phyloP scores from a whole-genome alignment of 1,140 invertebrate species.

The Caenorhabditis brenneri region DNA sequence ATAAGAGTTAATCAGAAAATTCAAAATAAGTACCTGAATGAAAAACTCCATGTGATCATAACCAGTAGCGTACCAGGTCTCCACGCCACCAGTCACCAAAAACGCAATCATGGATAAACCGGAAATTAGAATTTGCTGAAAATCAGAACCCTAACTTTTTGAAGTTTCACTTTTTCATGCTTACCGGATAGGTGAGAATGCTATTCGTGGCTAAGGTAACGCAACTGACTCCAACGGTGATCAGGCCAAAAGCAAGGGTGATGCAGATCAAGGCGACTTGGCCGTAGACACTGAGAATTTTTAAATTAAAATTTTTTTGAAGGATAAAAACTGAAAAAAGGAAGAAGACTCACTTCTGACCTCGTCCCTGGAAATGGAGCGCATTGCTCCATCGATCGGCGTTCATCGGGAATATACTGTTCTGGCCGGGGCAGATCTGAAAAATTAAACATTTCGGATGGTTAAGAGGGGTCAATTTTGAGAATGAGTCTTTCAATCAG shows the following conservation, averaged over 20 bases:
- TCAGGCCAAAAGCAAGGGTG: conserved; percentile 63
- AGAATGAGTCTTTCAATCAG: too few relatives aligned
- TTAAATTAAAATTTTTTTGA: neutral
- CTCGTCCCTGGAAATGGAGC: conserved; percentile 65
- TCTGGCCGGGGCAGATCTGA: conserved; percentile 53
- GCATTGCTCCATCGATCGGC: conserved; percentile 71
- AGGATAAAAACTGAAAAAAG: neutral
- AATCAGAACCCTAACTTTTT: neutral
- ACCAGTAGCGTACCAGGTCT: conserved; percentile 71
- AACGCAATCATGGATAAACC: conserved; percentile 65
- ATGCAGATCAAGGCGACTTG: conserved; percentile 70
- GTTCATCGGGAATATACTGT: conserved; percentile 70
- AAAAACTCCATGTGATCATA: conserved; percentile 70
- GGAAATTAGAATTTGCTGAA: conserved; percentile 66
- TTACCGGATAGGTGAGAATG: conserved; percentile 55
- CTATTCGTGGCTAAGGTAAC: conserved; percentile 64
- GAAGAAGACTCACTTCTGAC: conserved; percentile 52
- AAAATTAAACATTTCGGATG: neutral
- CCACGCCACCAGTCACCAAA: conserved; percentile 68
- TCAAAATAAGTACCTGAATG: conserved; percentile 59
- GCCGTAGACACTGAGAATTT: conserved; percentile 67
- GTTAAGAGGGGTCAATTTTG: too few relatives aligned
- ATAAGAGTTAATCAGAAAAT: neutral
- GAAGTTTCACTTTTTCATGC: neutral
- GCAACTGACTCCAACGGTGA: conserved; percentile 67